Percentiles rank a stretch among this genome's conserved stretches.
phyloP scores from a whole-genome alignment of 1,140 invertebrate species.

The Drosophila rhopaloa region DNA sequence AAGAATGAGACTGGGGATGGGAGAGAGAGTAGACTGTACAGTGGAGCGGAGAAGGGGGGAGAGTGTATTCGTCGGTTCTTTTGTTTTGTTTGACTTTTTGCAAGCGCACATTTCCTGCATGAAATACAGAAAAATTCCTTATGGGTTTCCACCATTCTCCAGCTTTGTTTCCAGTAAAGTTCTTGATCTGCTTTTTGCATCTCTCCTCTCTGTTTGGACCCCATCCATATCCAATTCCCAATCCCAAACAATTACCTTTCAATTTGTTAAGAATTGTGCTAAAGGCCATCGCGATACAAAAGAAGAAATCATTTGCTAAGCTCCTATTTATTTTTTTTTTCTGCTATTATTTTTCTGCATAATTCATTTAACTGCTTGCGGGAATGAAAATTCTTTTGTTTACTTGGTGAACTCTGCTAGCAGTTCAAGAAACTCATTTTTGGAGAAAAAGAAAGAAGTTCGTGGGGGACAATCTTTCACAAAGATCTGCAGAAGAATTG shows the following conservation, averaged over 20 bases:
- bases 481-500: conserved; percentile 3
- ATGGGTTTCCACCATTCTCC: conserved; percentile 29
- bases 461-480: conserved; percentile 7
- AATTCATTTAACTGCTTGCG: conserved; percentile 16
- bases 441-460: conserved; percentile 8
- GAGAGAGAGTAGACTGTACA: background rate
- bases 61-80: conserved; percentile 48
- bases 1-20: conserved; percentile 45
- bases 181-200: conserved; percentile 37
- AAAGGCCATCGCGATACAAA: conserved; percentile 36
- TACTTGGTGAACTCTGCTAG: conserved; percentile 25
- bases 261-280: conserved; percentile 66
- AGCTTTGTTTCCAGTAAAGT: conserved; percentile 10
- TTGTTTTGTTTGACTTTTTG: conserved; percentile 51
- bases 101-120: conserved; percentile 63
- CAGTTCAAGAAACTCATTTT: conserved; percentile 36
- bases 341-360: conserved; percentile 12
- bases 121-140: conserved; percentile 51
- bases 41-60: background rate
- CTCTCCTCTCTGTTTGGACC: background rate
- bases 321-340: conserved; percentile 28
- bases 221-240: conserved; percentile 11
- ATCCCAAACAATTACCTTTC: conserved; percentile 70
- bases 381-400: conserved; percentile 39
- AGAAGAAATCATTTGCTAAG: conserved; percentile 37